Percentiles rank a stretch among this genome's conserved stretches.
Evolutionary conservation across 2,113 vertebrate species (phyloP).

Genomic region (Clinocottus analis): DNA sequence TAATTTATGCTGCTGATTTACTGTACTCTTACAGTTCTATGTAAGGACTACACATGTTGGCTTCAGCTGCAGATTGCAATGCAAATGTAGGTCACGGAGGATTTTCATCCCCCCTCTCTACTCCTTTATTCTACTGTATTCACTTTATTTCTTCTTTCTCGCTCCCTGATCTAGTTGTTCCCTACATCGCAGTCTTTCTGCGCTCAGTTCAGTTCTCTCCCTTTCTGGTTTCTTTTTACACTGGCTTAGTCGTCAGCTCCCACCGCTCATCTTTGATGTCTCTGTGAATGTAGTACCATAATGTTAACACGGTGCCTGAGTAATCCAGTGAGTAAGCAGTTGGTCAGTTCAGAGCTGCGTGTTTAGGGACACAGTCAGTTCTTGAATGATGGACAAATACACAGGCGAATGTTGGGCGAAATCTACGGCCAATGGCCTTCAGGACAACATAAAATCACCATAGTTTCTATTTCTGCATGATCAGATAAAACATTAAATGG

Average conservation of each 20-base stretch:
- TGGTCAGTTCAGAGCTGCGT: conserved; percentile 49
- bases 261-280: conserved; percentile 39
- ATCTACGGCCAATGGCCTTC: background rate
- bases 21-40: conserved; percentile 24
- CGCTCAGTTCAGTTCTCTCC: conserved; percentile 18
- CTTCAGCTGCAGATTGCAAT: conserved; percentile 34
- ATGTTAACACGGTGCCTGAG: conserved; percentile 61
- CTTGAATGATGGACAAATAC: background rate
- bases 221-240: conserved; percentile 11
- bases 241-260: conserved; percentile 23
- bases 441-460: background rate
- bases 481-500: background rate
- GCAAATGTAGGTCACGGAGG: conserved; percentile 55
- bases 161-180: conserved; percentile 39
- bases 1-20: conserved; percentile 47
- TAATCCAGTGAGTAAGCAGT: conserved; percentile 69
- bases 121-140: conserved; percentile 34
- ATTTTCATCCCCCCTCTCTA: background rate
- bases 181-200: conserved; percentile 6
- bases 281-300: conserved; percentile 48
- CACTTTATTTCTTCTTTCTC: conserved; percentile 36
- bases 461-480: background rate
- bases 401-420: background rate
- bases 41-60: conserved; percentile 37
- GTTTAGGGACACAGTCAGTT: background rate